These are phyloP conservation scores for Notamacropus eugenii DNA, from an alignment of 2,797 vertebrate species.

Conservation along the genomic window DNA sequence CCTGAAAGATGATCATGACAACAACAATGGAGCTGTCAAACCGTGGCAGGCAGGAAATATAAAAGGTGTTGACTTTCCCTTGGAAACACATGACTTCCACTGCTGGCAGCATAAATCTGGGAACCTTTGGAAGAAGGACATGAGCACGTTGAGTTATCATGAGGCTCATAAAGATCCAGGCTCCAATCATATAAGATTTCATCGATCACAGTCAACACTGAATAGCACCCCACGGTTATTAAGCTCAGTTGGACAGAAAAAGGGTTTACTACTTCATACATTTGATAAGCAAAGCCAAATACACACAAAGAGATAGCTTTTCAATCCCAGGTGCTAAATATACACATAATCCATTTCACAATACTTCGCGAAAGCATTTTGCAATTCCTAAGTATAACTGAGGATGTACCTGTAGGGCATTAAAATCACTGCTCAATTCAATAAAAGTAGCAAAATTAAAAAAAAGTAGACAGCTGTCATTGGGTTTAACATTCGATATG, in stretches of 20 bases:
- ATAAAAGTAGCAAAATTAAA: not conserved
- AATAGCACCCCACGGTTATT: not conserved
- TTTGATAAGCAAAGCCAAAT: not conserved
- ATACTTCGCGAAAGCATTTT: not conserved
- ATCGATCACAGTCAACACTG: not conserved
- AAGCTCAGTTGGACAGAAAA: constrained; percentile 25
- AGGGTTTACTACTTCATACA: constrained; percentile 7
- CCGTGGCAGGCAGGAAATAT: constrained; percentile 66
- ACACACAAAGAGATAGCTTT: not conserved
- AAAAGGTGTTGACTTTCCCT: constrained; percentile 60
- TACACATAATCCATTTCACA: not conserved
- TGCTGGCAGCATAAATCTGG: constrained; percentile 59
- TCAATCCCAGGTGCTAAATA: constrained; percentile 10
- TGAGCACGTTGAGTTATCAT: constrained; percentile 52
- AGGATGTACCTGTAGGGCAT: not conserved
- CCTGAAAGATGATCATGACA: not conserved
- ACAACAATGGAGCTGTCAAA: constrained; percentile 60
- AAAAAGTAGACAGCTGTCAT: not conserved
- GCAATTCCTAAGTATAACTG: not conserved
- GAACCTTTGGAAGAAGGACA: constrained; percentile 59
- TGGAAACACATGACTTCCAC: constrained; percentile 67
- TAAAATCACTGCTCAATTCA: not conserved
- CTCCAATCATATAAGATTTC: constrained; percentile 45
- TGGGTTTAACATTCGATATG: not conserved
- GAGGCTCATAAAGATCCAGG: constrained; percentile 44